These are phyloP conservation scores for Pristionchus japonicus DNA, from an alignment of 2,888 invertebrate species.

Conservation along the genomic window DNA sequence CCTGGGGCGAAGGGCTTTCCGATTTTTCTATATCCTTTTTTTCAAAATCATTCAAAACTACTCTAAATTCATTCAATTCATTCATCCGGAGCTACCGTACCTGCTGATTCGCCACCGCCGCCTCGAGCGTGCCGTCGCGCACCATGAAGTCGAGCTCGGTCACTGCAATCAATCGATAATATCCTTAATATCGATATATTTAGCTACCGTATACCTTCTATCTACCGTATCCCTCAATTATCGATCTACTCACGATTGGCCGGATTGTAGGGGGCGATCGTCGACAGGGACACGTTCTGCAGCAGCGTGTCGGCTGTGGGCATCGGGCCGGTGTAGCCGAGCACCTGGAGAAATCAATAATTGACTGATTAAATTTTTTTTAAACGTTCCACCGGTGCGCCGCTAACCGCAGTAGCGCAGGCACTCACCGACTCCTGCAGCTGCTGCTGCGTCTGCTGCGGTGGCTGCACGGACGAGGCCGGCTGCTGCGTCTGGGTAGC, in stretches of 20 bases:
- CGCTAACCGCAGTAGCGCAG: no score
- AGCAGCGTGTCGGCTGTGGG: conserved; percentile 34
- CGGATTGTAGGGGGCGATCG: conserved; percentile 37
- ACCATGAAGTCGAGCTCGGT: conserved; percentile 46
- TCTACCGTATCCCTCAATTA: neutral
- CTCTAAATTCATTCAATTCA: no score
- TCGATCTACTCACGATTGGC: conserved; percentile 25
- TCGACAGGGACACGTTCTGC: conserved; percentile 46
- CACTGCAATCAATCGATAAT: conserved; percentile 11
- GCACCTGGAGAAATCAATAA: neutral
- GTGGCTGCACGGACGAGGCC: neutral
- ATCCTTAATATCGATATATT: neutral
- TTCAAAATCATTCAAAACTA: no score
- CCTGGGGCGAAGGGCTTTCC: no score
- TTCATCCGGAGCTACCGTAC: neutral
- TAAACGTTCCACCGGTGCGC: no score
- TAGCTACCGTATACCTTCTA: neutral
- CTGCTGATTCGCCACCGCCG: neutral
- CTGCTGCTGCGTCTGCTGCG: neutral
- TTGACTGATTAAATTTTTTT: no score
- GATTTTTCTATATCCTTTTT: no score
- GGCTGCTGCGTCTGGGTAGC: neutral
- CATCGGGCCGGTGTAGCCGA: conserved; percentile 25
- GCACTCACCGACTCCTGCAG: neutral
- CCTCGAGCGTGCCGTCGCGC: conserved; percentile 25